Conservation (phyloP, 2,113 vertebrate genomes). For the Muntiacus reevesi region DNA sequence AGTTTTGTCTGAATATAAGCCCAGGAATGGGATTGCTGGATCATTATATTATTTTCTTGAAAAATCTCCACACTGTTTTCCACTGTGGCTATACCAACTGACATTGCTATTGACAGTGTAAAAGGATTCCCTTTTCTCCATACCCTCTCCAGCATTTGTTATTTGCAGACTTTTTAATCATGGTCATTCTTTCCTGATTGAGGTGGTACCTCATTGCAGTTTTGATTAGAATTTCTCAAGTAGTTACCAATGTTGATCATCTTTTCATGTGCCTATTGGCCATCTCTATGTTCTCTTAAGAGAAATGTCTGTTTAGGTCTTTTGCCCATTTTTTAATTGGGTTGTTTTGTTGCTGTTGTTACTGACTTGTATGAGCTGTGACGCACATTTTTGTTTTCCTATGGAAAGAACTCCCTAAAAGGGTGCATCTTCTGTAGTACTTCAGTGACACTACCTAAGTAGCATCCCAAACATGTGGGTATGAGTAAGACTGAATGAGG, state of each 20-base stretch:
- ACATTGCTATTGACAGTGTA: not conserved
- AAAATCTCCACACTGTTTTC: not conserved
- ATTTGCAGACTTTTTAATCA: not conserved
- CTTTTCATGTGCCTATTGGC: not conserved
- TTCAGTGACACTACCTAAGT: not conserved
- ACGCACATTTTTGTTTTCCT: not conserved
- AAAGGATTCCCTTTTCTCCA: not conserved
- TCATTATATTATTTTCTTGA: not conserved
- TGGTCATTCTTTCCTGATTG: not conserved
- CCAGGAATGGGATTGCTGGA: not conserved
- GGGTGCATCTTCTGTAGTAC: not conserved
- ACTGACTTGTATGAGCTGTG: not conserved
- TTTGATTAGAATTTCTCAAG: not conserved
- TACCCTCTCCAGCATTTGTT: not conserved
- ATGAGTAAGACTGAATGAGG: not conserved
- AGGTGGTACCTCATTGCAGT: not conserved
- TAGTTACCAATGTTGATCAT: not conserved
- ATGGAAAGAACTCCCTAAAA: not conserved
- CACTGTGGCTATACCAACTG: not conserved
- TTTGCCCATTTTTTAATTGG: not conserved
- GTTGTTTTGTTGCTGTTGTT: not conserved
- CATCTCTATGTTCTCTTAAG: not conserved
- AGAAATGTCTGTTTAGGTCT: not conserved
- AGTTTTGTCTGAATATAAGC: not conserved
- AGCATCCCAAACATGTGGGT: not conserved